Base-by-base conservation (phyloP, 1,140 invertebrate species). In the Nymphalis io region DNA sequence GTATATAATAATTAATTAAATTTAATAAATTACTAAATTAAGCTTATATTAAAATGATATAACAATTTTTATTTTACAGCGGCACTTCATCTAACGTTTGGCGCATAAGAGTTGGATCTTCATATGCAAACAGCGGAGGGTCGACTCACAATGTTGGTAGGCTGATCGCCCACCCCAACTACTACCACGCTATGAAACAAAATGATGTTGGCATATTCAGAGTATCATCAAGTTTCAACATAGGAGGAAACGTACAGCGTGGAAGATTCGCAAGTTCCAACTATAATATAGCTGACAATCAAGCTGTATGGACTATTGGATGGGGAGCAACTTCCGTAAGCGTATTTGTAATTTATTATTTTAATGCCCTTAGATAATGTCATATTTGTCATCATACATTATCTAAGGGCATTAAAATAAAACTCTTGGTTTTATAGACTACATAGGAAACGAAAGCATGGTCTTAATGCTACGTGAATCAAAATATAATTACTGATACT, bases 71-170 rank as follows among this genome's bases (percentile, higher is more conserved):
- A 44, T 60, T 2, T 60, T 60, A 15, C 59, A 60, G 59, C 39
- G 21, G 13, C 39, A 60, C 59, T 46, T 2, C 40, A 40, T 12
- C 59, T 23, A 20, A 42, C 13, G 8, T 40, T 42, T 79, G 70
- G 70, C 72, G 72, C 13, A 57, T 70, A 27, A 72, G 79, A n/a
- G 58, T 73, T 11, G 76, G 73, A 13, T 78, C 76, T 8, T 68
- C 70, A 20, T 68, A 62, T 38, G 68, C 70, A 27, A 68, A 27
- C 46, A 75, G 70, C 44, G 76, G 73, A n/a, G 73, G 70, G 8
- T 39, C 13, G 6, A 33, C 72, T 16, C 66, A 68, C 18, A 13
- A 44, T 16, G n/a, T 69, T 4, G 21, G 27, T 8, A 21, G 27
- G 33, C 10, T 73, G 6, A 53, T 68, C n/a, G 39, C 55, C 10